These are phyloP conservation scores for Psilanteris sp. DNA, from an alignment of 1,140 invertebrate species.

Conservation along the genomic window DNA sequence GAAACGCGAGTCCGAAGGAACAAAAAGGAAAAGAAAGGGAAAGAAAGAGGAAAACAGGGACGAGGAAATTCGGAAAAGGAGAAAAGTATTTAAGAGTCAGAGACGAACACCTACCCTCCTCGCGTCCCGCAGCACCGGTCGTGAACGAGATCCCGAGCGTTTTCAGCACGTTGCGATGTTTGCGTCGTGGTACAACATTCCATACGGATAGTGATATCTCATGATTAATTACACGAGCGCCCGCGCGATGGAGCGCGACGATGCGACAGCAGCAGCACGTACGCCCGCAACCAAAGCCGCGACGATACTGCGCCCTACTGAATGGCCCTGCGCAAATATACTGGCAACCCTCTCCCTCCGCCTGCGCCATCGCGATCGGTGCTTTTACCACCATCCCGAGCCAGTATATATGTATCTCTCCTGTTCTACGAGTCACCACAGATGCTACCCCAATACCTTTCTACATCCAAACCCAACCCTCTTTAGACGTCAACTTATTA, in stretches of 20 bases:
- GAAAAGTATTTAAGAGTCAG: conserved; percentile 18
- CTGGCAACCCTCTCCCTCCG: conserved; percentile 74
- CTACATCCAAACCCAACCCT: conserved; percentile 52
- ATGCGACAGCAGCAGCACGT: conserved; percentile 73
- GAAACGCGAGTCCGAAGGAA: neutral
- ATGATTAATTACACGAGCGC: conserved; percentile 57
- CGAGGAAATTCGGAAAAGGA: neutral
- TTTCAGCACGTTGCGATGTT: conserved; percentile 42
- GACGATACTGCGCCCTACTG: conserved; percentile 79
- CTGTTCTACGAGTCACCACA: conserved; percentile 58
- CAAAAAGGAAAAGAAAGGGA: neutral
- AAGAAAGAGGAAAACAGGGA: too few relatives aligned
- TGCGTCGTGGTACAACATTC: conserved; percentile 41
- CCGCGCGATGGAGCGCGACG: conserved; percentile 63
- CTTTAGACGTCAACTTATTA: conserved; percentile 57
- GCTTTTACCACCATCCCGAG: conserved; percentile 63
- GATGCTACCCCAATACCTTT: conserved; percentile 58
- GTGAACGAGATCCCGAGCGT: conserved; percentile 33
- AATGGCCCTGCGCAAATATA: conserved; percentile 80
- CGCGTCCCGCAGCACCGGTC: conserved; percentile 30
- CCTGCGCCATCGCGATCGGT: conserved; percentile 60
- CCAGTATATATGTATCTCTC: conserved; percentile 44
- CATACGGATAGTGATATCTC: conserved; percentile 39
- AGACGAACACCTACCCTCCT: conserved; percentile 55
- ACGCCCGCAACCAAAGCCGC: conserved; percentile 76